Evolutionary conservation across 64 coral and sea anemone genomes (phyloP).

Genomic region (Acropora yongei): DNA sequence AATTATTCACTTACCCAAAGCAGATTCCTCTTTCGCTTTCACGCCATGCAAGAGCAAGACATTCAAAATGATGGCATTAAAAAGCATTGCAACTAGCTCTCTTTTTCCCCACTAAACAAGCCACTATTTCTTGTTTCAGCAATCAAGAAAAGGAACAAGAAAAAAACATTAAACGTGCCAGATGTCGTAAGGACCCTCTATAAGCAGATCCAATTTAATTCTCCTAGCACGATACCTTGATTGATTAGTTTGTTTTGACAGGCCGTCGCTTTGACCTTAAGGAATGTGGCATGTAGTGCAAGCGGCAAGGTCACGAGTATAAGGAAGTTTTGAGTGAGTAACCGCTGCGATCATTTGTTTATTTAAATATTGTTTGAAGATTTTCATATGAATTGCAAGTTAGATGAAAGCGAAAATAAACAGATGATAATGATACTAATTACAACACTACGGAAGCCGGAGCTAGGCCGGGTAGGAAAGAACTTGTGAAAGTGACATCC

Average conservation of each 20-base stretch:
- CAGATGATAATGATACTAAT: too few species aligned
- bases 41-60: background rate
- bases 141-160: background rate
- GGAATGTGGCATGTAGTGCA: background rate
- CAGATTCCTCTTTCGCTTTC: background rate
- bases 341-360: too few species aligned
- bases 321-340: too few species aligned
- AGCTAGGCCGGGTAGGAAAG: background rate
- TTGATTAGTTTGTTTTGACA: constrained; percentile 1
- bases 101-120: background rate
- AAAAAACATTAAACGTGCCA: constrained; percentile 3
- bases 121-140: background rate
- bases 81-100: background rate
- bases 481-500: too few species aligned
- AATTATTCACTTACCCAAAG: background rate
- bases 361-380: too few species aligned
- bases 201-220: background rate
- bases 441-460: too few species aligned
- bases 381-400: too few species aligned
- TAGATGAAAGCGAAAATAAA: too few species aligned
- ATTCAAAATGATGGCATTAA: background rate
- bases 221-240: background rate
- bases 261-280: too few species aligned
- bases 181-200: background rate
- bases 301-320: too few species aligned